phyloP scores from a whole-genome alignment of 2,888 invertebrate species.

The Matsumyia berberina region DNA sequence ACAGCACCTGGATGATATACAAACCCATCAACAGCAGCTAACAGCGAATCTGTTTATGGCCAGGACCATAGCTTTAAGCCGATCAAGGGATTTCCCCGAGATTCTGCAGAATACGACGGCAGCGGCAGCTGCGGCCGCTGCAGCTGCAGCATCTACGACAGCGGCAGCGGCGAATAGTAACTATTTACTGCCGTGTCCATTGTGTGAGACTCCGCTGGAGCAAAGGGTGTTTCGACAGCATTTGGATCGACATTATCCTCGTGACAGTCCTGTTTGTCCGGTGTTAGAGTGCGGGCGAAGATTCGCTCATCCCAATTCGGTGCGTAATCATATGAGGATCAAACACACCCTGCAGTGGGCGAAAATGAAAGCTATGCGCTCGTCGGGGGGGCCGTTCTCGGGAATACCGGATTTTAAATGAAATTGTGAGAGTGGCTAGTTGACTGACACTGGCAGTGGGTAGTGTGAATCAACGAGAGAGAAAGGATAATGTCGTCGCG shows the following conservation, averaged over 20 bases:
- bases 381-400: constrained; percentile 84
- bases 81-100: constrained; percentile 83
- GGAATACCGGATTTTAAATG: constrained; percentile 84
- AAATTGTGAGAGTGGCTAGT: constrained; percentile 81
- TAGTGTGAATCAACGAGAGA: not conserved
- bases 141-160: constrained; percentile 79
- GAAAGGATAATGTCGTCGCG: constrained; percentile 43
- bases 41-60: constrained; percentile 84
- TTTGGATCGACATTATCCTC: constrained; percentile 92
- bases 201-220: constrained; percentile 88
- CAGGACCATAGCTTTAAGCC: constrained; percentile 82
- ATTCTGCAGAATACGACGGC: constrained; percentile 83
- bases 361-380: constrained; percentile 89
- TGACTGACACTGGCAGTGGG: constrained; percentile 21
- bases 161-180: constrained; percentile 78
- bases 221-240: constrained; percentile 89
- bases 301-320: constrained; percentile 94
- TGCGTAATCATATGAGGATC: constrained; percentile 93
- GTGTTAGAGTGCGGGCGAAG: constrained; percentile 90
- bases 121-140: constrained; percentile 83
- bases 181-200: constrained; percentile 87
- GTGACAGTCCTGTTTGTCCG: constrained; percentile 93
- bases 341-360: constrained; percentile 93
- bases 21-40: constrained; percentile 83
- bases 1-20: constrained; percentile 81